Evolutionary conservation across 2,888 invertebrate genomes (phyloP).

Genomic region (Trimorus sp.): DNA sequence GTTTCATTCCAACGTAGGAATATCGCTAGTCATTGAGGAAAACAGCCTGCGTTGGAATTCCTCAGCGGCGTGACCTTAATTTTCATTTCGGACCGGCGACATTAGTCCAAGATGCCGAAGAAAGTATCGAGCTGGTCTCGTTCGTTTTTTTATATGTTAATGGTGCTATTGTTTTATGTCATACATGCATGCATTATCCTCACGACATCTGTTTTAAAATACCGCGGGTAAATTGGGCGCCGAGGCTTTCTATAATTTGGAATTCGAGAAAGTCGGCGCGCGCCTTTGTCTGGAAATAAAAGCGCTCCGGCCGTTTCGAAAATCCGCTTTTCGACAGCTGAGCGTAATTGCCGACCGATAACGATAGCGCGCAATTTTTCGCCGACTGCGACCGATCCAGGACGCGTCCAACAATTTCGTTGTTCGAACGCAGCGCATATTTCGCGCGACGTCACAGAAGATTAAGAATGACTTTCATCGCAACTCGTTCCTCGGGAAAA

Average conservation of each 20-base stretch:
- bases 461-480: too few relatives aligned
- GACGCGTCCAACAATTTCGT: too few relatives aligned
- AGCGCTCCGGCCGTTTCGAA: slow-evolving; percentile 12
- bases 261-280: slow-evolving; percentile 54
- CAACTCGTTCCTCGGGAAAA: too few relatives aligned
- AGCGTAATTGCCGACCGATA: too few relatives aligned
- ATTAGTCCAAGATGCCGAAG: slow-evolving; percentile 20
- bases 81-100: slow-evolving; percentile 5
- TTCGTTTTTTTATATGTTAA: slow-evolving; percentile 8
- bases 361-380: not conserved
- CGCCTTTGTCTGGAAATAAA: slow-evolving; percentile 26
- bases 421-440: too few relatives aligned
- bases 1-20: too few relatives aligned
- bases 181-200: not conserved
- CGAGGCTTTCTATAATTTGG: slow-evolving; percentile 50
- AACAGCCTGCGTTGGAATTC: not conserved
- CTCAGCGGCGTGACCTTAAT: slow-evolving; percentile 1
- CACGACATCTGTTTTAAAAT: slow-evolving; percentile 16
- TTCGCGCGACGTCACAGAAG: too few relatives aligned
- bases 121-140: not conserved
- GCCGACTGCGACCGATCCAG: too few relatives aligned
- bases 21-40: too few relatives aligned
- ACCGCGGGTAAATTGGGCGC: slow-evolving; percentile 28
- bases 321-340: not conserved
- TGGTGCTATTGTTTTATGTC: slow-evolving; percentile 29